phyloP scores from a whole-genome alignment of 2,113 vertebrate genomes.

The Gopherus flavomarginatus region DNA sequence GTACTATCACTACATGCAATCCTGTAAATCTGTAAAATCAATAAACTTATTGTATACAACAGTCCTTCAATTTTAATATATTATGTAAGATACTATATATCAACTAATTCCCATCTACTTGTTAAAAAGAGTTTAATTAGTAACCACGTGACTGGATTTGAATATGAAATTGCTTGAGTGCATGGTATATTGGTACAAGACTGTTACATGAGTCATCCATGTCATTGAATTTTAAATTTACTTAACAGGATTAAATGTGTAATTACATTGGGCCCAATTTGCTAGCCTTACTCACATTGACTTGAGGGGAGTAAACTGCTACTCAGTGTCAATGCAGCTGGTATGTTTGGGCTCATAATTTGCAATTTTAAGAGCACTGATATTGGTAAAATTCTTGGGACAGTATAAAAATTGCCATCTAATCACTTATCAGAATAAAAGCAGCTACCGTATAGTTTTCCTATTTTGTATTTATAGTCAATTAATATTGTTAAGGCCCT shows the following conservation, averaged over 20 bases:
- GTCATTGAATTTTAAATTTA: conserved; percentile 65
- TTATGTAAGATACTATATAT: background rate
- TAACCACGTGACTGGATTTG: conserved; percentile 54
- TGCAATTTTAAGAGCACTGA: background rate
- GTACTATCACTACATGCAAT: conserved; percentile 30
- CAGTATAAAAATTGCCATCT: background rate
- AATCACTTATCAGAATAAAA: background rate
- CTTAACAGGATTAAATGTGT: conserved; percentile 65
- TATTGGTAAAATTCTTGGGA: background rate
- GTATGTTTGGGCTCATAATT: background rate
- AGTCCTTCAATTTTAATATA: conserved; percentile 28
- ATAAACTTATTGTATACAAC: background rate
- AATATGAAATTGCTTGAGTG: conserved; percentile 58
- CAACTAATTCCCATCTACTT: conserved; percentile 45
- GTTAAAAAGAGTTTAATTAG: background rate
- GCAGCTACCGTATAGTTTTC: background rate
- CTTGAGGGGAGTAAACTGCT: conserved; percentile 41
- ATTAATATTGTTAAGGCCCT: background rate
- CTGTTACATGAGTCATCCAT: conserved; percentile 37
- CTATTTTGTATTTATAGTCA: background rate
- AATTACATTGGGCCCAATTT: conserved; percentile 62
- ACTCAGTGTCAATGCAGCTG: background rate
- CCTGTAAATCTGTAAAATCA: conserved; percentile 37
- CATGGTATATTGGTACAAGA: conserved; percentile 21
- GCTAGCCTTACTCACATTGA: conserved; percentile 32